Base-by-base conservation (phyloP, 2,797 vertebrate genomes). In the Trachurus trachurus region DNA sequence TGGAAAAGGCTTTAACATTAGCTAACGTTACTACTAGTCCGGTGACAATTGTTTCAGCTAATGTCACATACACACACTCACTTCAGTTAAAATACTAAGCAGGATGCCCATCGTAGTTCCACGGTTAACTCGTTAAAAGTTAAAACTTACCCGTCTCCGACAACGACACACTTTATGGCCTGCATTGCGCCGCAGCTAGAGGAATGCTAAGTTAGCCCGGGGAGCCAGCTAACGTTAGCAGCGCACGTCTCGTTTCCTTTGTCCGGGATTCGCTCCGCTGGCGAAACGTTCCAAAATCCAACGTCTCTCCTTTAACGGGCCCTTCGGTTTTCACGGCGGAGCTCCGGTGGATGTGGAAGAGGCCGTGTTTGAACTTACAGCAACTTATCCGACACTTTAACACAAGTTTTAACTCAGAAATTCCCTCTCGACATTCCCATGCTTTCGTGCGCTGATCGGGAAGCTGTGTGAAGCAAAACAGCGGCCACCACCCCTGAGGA, bases 161-260 rank as follows among this genome's bases (percentile, higher is more conserved):
- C 98, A 90, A 99, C 98, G 95, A 99, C 98, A 97, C 98, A 98
- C 96, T 98, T 99, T 91, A 99, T 99, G 96, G 98, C 98, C 97
- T 99, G 98, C 98, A 99, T 98, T 84, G 92, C 89, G 92, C 90
- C 91, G 91, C 83, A 67, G 87, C 82, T 81, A 77, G 50, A 86
- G 84, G 91, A 92, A 90, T 88, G 90, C 89, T 92, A 88, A 71
- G 89, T 91, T 90, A 90, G 82, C 90, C 69, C 77, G 17, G 37
- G 71, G 71, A 81, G 86, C 78, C 86, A 88, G 88, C 92, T 92
- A 89, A 83, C 86, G 84, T 90, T 91, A 93, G 92, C 93, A 74
- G 26, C 69, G 47, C 80, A 78, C 80, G 77, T 88, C 81, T 86
- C 76, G 83, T 73, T 84, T 81, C 85, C 92, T 91, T 92, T 89